These are phyloP conservation scores for Hemichromis elongatus DNA, from an alignment of 2,113 vertebrate species.

Conservation along the genomic window DNA sequence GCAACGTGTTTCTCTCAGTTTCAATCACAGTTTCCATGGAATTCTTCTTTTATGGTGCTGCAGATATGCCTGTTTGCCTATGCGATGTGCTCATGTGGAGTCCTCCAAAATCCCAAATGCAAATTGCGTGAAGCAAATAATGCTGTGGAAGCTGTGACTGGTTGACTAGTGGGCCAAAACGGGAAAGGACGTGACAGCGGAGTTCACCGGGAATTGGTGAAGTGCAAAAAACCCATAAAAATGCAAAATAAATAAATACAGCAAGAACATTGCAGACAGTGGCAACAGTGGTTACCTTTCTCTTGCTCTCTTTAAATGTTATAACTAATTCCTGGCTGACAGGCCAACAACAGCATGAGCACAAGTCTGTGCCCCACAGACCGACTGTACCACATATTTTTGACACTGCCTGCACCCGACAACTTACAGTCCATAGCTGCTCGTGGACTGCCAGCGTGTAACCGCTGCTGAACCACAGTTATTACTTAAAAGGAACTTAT, in stretches of 20 bases:
- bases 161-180: not conserved
- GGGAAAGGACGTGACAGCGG: not conserved
- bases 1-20: not conserved
- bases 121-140: not conserved
- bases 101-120: not conserved
- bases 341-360: not conserved
- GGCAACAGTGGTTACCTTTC: not conserved
- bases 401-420: not conserved
- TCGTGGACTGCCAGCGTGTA: not conserved
- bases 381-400: not conserved
- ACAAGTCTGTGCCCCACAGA: not conserved
- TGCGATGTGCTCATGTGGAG: not conserved
- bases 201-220: not conserved
- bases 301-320: not conserved
- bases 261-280: not conserved
- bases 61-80: not conserved
- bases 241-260: not conserved
- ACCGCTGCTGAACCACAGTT: not conserved
- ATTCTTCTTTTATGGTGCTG: not conserved
- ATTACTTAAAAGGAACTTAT: not conserved
- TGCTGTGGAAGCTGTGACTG: not conserved
- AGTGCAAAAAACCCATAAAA: not conserved
- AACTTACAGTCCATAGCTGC: not conserved
- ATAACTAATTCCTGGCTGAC: not conserved
- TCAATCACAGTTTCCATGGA: not conserved